phyloP scores from a whole-genome alignment of 1,140 invertebrate species.

The Hyles vespertilio region DNA sequence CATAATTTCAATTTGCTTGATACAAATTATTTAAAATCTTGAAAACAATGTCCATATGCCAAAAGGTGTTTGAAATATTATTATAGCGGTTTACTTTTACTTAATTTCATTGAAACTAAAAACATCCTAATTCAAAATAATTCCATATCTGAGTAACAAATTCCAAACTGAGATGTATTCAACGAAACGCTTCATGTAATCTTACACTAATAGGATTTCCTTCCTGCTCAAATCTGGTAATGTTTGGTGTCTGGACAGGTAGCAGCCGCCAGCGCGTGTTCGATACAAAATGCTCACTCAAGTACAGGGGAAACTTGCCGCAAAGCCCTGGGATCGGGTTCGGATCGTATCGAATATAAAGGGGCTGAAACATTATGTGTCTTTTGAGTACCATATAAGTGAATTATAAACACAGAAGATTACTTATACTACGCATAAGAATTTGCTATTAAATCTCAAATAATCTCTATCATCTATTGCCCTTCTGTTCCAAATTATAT shows the following conservation, averaged over 20 bases:
- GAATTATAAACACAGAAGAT: neutral
- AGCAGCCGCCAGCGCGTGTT: slow-evolving; percentile 62
- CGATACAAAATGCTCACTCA: slow-evolving; percentile 58
- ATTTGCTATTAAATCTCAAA: neutral
- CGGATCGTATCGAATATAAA: slow-evolving; percentile 60
- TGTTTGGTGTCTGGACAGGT: slow-evolving; percentile 40
- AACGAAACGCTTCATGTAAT: neutral
- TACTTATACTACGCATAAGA: neutral
- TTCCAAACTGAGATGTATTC: too few species aligned
- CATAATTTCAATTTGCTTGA: too few species aligned
- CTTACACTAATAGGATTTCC: slow-evolving; percentile 45
- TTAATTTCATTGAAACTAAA: too few species aligned
- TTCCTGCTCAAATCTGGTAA: slow-evolving; percentile 61
- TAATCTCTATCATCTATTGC: too few species aligned
- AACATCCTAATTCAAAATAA: too few species aligned
- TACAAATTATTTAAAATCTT: too few species aligned
- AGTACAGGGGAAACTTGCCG: slow-evolving; percentile 50
- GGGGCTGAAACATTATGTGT: slow-evolving; percentile 40
- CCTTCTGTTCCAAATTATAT: slow-evolving; percentile 1
- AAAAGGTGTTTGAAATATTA: too few species aligned
- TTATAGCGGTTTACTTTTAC: too few species aligned
- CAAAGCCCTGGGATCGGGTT: slow-evolving; percentile 57
- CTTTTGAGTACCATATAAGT: neutral
- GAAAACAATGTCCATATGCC: too few species aligned
- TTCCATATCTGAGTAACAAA: too few species aligned